Evolutionary conservation across 2,888 invertebrate species (phyloP), one percentile per base, ranked within the genome.

Genomic region (Ectemnius continuus): DNA sequence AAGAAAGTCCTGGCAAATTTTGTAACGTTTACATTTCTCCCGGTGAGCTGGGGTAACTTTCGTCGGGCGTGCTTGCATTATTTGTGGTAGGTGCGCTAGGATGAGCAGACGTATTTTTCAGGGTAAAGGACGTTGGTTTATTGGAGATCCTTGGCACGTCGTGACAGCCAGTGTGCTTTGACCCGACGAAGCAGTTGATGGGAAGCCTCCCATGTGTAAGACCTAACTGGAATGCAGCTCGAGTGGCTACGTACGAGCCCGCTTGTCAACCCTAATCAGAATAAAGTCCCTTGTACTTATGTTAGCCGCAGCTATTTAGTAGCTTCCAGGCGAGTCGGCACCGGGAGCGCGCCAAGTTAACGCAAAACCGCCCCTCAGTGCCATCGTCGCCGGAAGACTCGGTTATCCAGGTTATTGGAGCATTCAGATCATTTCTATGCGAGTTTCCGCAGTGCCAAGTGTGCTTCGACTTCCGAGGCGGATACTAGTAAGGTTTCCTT

Each of bases 191-290:
- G 60, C 58, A 65, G 59, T 71, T 61, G 72, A 71, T 65, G 68
- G 46, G 79, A 73, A 73, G 71, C 76, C 76, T 70, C 28, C 67
- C 69, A 47, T 63, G 67, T 75, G 67, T 73, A 67, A 72, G 75
- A 56, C 58, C 36, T 60, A 70, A 63, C 66, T 77, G 76, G 79
- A 81, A 81, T 81, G 63, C 61, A 70, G 70, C 63, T 59, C 46
- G 59, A 45, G 64, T 71, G 67, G 68, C 64, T 61, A 26, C 36
- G 68, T 48, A 52, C 62, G 57, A 60, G 73, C 69, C 57, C 61
- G 61, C 67, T 77, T 69, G 77, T 73, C 71, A 74, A 61, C 70
- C 67, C 66, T 80, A 80, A 80, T 81, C 82, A 56, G 62, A 73
- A 62, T 45, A 26, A 36, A 57, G 52, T 66, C 59, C 28, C 61